phyloP scores from a whole-genome alignment of 1,140 invertebrate species.

The Apis mellifera region DNA sequence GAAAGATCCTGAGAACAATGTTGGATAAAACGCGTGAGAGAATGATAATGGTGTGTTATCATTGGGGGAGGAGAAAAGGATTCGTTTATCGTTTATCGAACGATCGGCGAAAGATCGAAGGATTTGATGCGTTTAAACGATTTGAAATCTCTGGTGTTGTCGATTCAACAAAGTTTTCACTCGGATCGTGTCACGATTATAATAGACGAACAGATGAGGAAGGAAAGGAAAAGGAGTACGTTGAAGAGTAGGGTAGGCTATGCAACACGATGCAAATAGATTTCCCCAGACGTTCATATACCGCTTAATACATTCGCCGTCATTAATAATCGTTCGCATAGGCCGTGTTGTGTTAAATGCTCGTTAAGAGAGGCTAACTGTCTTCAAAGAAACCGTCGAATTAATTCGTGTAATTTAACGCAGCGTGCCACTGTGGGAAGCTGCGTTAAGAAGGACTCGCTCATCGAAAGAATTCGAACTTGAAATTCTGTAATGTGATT shows the following conservation, averaged over 20 bases:
- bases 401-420: slow-evolving; percentile 64
- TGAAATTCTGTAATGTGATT: slow-evolving; percentile 18
- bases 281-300: slow-evolving; percentile 43
- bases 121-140: too few relatives aligned
- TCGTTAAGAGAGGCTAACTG: slow-evolving; percentile 53
- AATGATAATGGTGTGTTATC: slow-evolving; percentile 24
- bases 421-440: slow-evolving; percentile 45
- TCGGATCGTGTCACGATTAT: neutral
- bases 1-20: slow-evolving; percentile 36
- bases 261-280: slow-evolving; percentile 32
- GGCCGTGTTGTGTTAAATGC: slow-evolving; percentile 58
- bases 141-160: neutral
- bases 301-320: slow-evolving; percentile 46
- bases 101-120: neutral
- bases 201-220: neutral
- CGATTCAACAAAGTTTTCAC: neutral
- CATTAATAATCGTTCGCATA: slow-evolving; percentile 55
- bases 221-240: neutral
- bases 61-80: neutral
- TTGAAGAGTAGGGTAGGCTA: neutral
- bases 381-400: slow-evolving; percentile 50
- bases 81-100: neutral
- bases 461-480: neutral
- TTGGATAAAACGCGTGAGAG: slow-evolving; percentile 17
- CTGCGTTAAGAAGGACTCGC: neutral